A percentile compares a stretch with the other conserved stretches of the same genome.
phyloP scores from a whole-genome alignment of 2,888 invertebrate species.

The Caenorhabditis auriculariae region DNA sequence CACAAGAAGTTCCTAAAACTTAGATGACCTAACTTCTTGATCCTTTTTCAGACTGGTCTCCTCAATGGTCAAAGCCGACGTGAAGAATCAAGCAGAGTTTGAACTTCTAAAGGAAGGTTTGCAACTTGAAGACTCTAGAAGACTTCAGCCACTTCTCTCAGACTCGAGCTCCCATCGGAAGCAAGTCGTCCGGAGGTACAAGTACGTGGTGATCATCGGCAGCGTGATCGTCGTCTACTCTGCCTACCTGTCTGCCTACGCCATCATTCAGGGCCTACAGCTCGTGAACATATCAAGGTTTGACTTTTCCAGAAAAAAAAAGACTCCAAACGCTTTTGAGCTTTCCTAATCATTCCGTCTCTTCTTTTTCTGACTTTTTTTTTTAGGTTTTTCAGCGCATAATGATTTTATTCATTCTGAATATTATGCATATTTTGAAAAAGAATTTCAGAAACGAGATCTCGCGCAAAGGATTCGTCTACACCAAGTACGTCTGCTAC shows the following conservation, averaged over 20 bases:
- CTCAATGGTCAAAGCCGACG: slow-evolving; percentile 32
- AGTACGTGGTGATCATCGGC: slow-evolving; percentile 53
- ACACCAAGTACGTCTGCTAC: slow-evolving; percentile 39
- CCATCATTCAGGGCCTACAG: slow-evolving; percentile 42
- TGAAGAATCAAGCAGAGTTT: slow-evolving; percentile 13
- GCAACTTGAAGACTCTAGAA: not conserved
- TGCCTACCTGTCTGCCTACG: slow-evolving; percentile 44
- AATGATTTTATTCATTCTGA: not conserved
- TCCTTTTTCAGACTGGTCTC: slow-evolving; percentile 32
- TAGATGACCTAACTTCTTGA: too few species aligned
- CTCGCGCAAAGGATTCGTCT: not conserved
- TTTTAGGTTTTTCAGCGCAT: not conserved
- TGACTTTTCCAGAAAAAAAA: too few species aligned
- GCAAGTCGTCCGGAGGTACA: slow-evolving; percentile 34
- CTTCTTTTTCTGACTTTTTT: not conserved
- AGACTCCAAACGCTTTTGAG: too few species aligned
- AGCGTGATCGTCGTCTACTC: slow-evolving; percentile 49
- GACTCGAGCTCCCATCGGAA: slow-evolving; percentile 16
- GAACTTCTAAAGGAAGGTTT: slow-evolving; percentile 20
- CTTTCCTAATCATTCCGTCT: not conserved
- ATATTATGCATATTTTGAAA: slow-evolving; percentile 3
- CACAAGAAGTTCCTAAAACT: too few species aligned
- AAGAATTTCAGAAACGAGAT: too few species aligned
- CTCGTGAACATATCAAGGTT: slow-evolving; percentile 30
- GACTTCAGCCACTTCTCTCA: not conserved